Base-by-base conservation (phyloP, 1,140 invertebrate genomes). In the Mesaphorura yosii region DNA sequence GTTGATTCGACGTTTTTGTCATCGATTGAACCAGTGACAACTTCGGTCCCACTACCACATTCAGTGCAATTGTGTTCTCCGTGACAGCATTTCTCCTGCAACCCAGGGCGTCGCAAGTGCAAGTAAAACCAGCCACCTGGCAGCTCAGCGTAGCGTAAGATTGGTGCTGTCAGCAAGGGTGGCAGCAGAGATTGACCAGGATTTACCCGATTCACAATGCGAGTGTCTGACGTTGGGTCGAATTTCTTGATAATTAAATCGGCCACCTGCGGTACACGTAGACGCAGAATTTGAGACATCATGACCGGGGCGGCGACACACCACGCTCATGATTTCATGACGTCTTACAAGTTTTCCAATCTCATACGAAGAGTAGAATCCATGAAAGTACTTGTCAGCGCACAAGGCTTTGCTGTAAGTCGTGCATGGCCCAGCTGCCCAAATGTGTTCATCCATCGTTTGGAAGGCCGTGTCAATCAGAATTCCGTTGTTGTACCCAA, bases 401-500 rank as follows among this genome's bases (percentile, higher is more conserved):
- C 72, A 69, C 60, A 75, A 72, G 34, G 70, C 72, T 20, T 73
- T 72, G 1, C 76, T 74, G 61, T 81, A 82, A 42, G 73, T 72
- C 1, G 80, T 81, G 37, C 81, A 65, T 0, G 80, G 72, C 1
- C 83, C 84, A 23, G 81, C 82, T 1, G 76, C 82, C 55, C 75
- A 77, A 40, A 87, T 78, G 40, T 68, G 67, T 0, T 74, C 72
- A 65, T 86, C 83, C 66, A 81, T 83, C 0, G 83, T 87, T 37
- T 76, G 71, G 62, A 78, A 83, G 22, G 75, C 65, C 0, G 73
- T 66, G 58, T 82, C 75, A 37, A 87, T 82, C 2, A 86, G 76
- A 26, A 87, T 64, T 14, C 75, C 74, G 28, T 78, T 80, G 63
- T 85, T 79, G 67, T 80, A 86, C 2, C 83, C 77, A 7, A 86